These are phyloP conservation scores for Babylonia areolata DNA, from an alignment of 1,140 invertebrate species.

Conservation along the genomic window DNA sequence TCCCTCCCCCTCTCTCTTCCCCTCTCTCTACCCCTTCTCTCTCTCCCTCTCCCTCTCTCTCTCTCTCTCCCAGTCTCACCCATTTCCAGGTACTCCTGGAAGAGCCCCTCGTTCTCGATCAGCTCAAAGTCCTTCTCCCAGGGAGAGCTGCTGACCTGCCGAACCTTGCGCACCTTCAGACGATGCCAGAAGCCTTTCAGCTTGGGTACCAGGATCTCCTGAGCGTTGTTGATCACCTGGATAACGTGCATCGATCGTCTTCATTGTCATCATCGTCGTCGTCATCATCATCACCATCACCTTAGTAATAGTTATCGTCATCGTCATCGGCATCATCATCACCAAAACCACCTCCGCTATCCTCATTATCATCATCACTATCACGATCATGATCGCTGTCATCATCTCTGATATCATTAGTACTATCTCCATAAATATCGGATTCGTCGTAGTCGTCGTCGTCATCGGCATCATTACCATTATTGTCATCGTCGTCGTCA, in stretches of 20 bases:
- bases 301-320: neutral
- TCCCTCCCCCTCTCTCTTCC: too few species aligned
- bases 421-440: neutral
- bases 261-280: conserved; percentile 1
- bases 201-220: conserved; percentile 83
- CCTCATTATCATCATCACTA: neutral
- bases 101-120: conserved; percentile 92
- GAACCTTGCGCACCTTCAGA: conserved; percentile 73
- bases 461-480: neutral
- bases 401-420: neutral
- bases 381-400: too few species aligned
- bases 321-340: neutral
- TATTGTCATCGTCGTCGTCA: neutral
- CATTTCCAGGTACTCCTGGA: conserved; percentile 99
- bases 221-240: conserved; percentile 84
- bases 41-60: too few species aligned
- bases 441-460: neutral
- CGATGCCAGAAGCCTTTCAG: conserved; percentile 80
- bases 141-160: conserved; percentile 77
- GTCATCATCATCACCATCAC: neutral
- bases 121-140: conserved; percentile 96
- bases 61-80: conserved; percentile 81
- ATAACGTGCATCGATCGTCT: too few species aligned
- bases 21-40: too few species aligned
- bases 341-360: neutral